These are phyloP conservation scores for Physella acuta DNA, from an alignment of 1,140 invertebrate genomes.

Conservation along the genomic window DNA sequence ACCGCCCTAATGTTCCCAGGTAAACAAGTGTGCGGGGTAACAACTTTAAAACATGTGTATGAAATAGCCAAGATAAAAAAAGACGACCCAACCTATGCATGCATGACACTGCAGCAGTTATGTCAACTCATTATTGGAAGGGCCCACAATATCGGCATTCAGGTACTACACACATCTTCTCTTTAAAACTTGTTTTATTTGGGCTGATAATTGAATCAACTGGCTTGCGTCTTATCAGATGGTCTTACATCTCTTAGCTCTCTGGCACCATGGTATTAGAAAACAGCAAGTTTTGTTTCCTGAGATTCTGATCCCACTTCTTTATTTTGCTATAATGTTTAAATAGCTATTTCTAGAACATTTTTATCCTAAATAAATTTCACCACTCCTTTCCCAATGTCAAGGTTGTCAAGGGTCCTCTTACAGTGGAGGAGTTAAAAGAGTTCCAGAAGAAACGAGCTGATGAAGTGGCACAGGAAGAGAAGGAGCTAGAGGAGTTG, in stretches of 20 bases:
- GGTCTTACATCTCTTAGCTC: no score
- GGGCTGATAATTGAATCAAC: no score
- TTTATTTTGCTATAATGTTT: no score
- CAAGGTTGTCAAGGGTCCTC: conserved; percentile 6
- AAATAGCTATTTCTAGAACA: no score
- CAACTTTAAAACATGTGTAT: conserved; percentile 95
- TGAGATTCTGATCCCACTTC: no score
- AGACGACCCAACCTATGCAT: conserved; percentile 76
- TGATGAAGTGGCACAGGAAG: conserved; percentile 10
- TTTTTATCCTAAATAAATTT: no score
- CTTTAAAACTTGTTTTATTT: not conserved
- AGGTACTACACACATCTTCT: conserved; percentile 7
- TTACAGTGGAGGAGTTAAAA: not conserved
- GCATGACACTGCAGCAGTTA: conserved; percentile 73
- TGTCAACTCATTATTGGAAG: conserved; percentile 77
- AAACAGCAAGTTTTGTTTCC: no score
- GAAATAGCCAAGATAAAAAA: conserved; percentile 96
- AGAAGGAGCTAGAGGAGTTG: conserved; percentile 13
- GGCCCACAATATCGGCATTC: conserved; percentile 62
- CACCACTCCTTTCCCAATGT: no score
- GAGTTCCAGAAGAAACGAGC: conserved; percentile 1
- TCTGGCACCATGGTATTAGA: no score
- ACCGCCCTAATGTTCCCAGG: no score
- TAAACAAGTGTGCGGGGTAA: conserved; percentile 81
- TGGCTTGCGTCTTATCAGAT: no score